Percentiles rank a stretch among this genome's conserved stretches.
phyloP scores from a whole-genome alignment of 2,113 vertebrate species.

The Halichoerus grypus region DNA sequence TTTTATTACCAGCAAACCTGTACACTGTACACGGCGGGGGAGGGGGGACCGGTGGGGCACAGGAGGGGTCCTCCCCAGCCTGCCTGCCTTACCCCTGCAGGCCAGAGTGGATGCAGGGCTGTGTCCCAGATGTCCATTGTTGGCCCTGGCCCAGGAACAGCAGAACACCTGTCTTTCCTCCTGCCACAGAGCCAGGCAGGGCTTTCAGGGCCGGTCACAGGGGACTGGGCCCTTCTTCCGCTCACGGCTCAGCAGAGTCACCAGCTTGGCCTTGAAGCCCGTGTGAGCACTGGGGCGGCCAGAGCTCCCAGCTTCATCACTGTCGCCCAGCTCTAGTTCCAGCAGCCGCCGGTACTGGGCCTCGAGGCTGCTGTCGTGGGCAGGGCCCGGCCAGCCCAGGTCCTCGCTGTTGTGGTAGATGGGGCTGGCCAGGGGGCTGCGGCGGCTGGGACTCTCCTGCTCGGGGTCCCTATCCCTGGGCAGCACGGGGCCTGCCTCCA shows the following conservation, averaged over 20 bases:
- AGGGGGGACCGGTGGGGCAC: not conserved
- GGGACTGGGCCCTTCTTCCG: constrained; percentile 63
- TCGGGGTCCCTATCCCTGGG: not conserved
- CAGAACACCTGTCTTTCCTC: not conserved
- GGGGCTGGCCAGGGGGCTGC: not conserved
- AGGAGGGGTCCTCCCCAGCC: not conserved
- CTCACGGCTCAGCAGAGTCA: constrained; percentile 86
- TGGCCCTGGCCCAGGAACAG: not conserved
- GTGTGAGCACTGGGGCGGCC: constrained; percentile 18
- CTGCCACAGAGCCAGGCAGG: not conserved
- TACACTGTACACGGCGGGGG: not conserved
- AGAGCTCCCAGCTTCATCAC: not conserved
- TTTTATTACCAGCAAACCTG: constrained; percentile 67
- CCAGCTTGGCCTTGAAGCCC: constrained; percentile 86
- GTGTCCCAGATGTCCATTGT: not conserved
- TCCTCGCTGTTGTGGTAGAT: constrained; percentile 82
- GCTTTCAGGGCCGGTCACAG: constrained; percentile 81
- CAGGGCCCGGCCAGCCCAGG: not conserved
- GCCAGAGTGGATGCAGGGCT: not conserved
- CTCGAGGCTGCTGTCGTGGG: constrained; percentile 68
- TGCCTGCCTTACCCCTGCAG: not conserved
- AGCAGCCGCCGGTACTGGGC: constrained; percentile 72
- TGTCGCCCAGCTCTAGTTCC: constrained; percentile 62
- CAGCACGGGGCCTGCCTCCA: not conserved
- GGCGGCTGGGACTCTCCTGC: constrained; percentile 62